phyloP scores from a whole-genome alignment of 2,888 invertebrate species.

The Tenodera sinensis region DNA sequence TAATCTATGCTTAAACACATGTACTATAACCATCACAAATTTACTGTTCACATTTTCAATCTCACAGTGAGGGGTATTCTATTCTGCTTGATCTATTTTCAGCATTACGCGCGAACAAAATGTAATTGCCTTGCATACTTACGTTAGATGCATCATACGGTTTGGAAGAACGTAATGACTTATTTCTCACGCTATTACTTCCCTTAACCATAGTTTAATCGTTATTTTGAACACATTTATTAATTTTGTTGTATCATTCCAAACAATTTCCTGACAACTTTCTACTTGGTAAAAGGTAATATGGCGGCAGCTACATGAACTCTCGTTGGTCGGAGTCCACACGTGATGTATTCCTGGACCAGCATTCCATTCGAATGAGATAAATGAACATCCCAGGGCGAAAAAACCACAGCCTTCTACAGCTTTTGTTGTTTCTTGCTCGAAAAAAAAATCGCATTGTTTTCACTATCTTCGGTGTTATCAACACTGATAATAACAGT shows the following conservation, averaged over 20 bases:
- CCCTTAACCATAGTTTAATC: slow-evolving; percentile 42
- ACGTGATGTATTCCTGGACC: slow-evolving; percentile 20
- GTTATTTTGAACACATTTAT: slow-evolving; percentile 34
- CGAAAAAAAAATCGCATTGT: too few relatives aligned
- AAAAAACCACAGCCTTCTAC: background rate
- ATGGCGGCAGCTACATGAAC: slow-evolving; percentile 38
- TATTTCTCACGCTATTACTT: slow-evolving; percentile 41
- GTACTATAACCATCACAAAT: background rate
- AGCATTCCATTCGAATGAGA: background rate
- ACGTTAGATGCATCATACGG: slow-evolving; percentile 50
- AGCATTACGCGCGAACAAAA: slow-evolving; percentile 33
- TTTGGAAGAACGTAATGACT: slow-evolving; percentile 43
- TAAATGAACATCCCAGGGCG: background rate
- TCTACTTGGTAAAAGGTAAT: slow-evolving; percentile 37
- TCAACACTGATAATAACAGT: too few relatives aligned
- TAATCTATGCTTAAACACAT: background rate
- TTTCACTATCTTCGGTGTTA: too few relatives aligned
- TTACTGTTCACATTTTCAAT: slow-evolving; percentile 3
- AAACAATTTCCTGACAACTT: slow-evolving; percentile 40
- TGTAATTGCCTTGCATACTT: slow-evolving; percentile 39
- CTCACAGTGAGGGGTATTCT: slow-evolving; percentile 33
- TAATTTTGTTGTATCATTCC: slow-evolving; percentile 41
- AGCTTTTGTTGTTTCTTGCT: background rate
- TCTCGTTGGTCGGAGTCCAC: slow-evolving; percentile 19
- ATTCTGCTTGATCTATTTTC: slow-evolving; percentile 35